Conservation (phyloP, 2,888 invertebrate species). For the Drosophila siamana region DNA sequence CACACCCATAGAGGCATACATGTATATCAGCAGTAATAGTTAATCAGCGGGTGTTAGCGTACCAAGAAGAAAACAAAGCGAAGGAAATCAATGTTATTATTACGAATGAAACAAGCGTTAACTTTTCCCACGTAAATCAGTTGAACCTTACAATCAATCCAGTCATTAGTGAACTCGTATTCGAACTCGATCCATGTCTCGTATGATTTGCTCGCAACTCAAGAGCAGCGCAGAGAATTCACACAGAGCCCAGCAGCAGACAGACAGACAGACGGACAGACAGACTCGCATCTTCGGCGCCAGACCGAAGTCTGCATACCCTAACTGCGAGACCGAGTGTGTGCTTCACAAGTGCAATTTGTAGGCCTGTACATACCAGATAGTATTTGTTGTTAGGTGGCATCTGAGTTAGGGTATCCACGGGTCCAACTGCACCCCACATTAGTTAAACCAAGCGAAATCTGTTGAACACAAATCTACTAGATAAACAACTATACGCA, state of each 20-base stretch:
- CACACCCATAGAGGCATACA: constrained; percentile 25
- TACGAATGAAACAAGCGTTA: constrained; percentile 70
- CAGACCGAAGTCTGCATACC: constrained; percentile 22
- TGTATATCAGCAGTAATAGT: constrained; percentile 38
- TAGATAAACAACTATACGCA: constrained; percentile 32
- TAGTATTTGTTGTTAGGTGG: background rate
- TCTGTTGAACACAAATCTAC: constrained; percentile 48
- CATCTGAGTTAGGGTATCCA: constrained; percentile 34
- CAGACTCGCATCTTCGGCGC: constrained; percentile 12
- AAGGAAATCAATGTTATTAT: constrained; percentile 9
- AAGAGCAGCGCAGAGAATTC: constrained; percentile 7
- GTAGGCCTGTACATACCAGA: constrained; percentile 21
- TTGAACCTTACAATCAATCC: constrained; percentile 60
- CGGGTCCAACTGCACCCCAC: constrained; percentile 32
- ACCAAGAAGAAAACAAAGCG: constrained; percentile 3
- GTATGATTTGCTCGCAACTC: constrained; percentile 54
- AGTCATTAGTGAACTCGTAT: constrained; percentile 47
- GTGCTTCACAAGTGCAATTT: background rate
- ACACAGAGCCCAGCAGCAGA: constrained; percentile 7
- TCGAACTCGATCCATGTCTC: constrained; percentile 4
- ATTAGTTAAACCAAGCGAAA: constrained; percentile 39
- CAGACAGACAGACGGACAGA: background rate
- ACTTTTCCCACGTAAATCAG: constrained; percentile 76
- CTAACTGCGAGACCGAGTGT: constrained; percentile 3
- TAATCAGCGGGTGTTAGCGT: constrained; percentile 13